Percentiles rank a stretch among this genome's conserved stretches.
phyloP scores from a whole-genome alignment of 1,140 invertebrate genomes.

The Eufriesea mexicana region DNA sequence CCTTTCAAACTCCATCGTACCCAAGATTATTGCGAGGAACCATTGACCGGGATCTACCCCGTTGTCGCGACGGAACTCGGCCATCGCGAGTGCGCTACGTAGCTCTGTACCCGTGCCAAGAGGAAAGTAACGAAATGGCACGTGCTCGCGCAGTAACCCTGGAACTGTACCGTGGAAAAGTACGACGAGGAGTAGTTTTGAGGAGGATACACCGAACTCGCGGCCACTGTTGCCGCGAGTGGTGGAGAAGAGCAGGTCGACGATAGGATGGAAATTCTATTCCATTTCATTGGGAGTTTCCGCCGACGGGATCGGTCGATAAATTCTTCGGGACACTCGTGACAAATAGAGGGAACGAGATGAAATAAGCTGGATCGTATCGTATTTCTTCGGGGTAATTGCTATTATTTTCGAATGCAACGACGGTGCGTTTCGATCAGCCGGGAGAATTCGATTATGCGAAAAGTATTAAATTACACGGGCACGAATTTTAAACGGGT shows the following conservation, averaged over 20 bases:
- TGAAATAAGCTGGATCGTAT: constrained; percentile 7
- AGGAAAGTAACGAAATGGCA: constrained; percentile 9
- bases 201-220: background rate
- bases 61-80: background rate
- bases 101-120: background rate
- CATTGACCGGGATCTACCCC: background rate
- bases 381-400: background rate
- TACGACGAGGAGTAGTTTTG: constrained; percentile 2
- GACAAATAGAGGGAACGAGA: constrained; percentile 5
- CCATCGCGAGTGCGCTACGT: background rate
- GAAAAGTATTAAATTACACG: constrained; percentile 14
- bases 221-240: background rate
- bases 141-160: background rate
- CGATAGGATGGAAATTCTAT: constrained; percentile 11
- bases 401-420: background rate
- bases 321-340: constrained; percentile 1
- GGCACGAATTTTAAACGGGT: background rate
- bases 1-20: background rate
- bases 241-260: too few relatives aligned
- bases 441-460: background rate
- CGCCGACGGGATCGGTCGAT: background rate
- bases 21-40: background rate
- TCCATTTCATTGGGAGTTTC: constrained; percentile 5
- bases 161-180: too few relatives aligned
- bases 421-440: background rate